Percentiles rank a stretch among this genome's conserved stretches.
Conservation (phyloP, 2,888 invertebrate species). For the Polyommatus iphigenia region DNA sequence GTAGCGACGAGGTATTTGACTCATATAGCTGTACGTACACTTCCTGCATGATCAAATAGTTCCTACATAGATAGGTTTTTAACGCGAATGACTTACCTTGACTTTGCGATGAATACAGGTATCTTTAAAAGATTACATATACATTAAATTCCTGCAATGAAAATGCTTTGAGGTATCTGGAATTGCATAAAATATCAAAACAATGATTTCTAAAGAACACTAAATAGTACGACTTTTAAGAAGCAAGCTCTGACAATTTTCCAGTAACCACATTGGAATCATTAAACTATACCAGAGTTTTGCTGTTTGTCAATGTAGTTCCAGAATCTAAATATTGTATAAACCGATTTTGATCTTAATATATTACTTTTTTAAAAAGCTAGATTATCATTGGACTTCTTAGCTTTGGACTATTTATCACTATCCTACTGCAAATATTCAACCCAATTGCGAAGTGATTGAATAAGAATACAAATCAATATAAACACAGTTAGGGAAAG, state of each 20-base stretch:
- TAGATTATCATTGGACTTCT: too few species aligned
- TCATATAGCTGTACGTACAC: neutral
- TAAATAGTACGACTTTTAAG: too few species aligned
- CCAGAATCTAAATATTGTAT: too few species aligned
- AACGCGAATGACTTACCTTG: conserved; percentile 9
- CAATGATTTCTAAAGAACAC: neutral
- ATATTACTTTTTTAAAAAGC: too few species aligned
- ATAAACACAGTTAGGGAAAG: neutral
- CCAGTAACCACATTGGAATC: neutral
- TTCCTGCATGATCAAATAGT: conserved; percentile 7
- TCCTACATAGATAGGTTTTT: conserved; percentile 18
- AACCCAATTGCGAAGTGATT: too few species aligned
- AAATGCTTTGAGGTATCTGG: neutral
- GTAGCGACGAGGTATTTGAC: neutral
- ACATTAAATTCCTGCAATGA: too few species aligned
- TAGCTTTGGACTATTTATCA: too few species aligned
- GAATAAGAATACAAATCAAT: neutral
- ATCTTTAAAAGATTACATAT: too few species aligned
- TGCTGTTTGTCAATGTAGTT: too few species aligned
- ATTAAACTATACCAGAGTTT: too few species aligned
- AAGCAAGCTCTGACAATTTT: neutral
- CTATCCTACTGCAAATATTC: too few species aligned
- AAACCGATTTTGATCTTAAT: too few species aligned
- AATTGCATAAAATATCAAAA: neutral
- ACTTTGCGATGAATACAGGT: conserved; percentile 1